These are phyloP conservation scores for Thecocarcelia acutangulata DNA, from an alignment of 2,888 invertebrate genomes.

Conservation along the genomic window DNA sequence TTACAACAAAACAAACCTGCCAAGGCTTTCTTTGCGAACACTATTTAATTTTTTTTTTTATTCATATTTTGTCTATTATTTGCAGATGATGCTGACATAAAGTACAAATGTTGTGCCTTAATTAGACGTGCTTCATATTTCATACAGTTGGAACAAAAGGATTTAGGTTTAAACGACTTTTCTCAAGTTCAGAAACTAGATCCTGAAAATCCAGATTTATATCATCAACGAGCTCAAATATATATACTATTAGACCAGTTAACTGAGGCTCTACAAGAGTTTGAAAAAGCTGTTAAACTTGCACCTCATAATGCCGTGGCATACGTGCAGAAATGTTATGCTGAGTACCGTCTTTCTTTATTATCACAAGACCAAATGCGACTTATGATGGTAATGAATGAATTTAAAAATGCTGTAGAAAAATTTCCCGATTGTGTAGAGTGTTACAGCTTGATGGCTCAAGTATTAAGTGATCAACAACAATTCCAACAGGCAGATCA, in stretches of 20 bases:
- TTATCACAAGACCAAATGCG: slow-evolving; percentile 84
- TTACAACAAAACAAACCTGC: too few species aligned
- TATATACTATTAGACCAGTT: slow-evolving; percentile 90
- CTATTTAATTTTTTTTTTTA: neutral
- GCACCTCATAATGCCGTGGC: slow-evolving; percentile 93
- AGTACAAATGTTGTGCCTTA: slow-evolving; percentile 90
- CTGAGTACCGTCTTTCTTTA: slow-evolving; percentile 89
- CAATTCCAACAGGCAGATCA: slow-evolving; percentile 91
- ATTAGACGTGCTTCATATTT: slow-evolving; percentile 93
- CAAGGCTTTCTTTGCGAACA: too few species aligned
- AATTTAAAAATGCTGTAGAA: slow-evolving; percentile 89
- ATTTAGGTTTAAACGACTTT: slow-evolving; percentile 90
- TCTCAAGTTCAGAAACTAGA: slow-evolving; percentile 88
- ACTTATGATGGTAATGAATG: slow-evolving; percentile 85
- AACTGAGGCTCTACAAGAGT: slow-evolving; percentile 90
- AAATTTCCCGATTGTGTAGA: slow-evolving; percentile 93
- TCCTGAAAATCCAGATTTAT: slow-evolving; percentile 92
- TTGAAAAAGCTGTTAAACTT: slow-evolving; percentile 90
- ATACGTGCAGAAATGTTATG: slow-evolving; percentile 94
- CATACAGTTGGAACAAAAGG: slow-evolving; percentile 89
- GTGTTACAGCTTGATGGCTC: slow-evolving; percentile 93
- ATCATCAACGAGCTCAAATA: slow-evolving; percentile 95
- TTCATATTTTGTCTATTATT: neutral
- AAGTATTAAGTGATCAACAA: slow-evolving; percentile 93
- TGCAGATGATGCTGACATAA: slow-evolving; percentile 83